Conservation (phyloP, 1,140 invertebrate genomes). For the Halictus rubicundus region DNA sequence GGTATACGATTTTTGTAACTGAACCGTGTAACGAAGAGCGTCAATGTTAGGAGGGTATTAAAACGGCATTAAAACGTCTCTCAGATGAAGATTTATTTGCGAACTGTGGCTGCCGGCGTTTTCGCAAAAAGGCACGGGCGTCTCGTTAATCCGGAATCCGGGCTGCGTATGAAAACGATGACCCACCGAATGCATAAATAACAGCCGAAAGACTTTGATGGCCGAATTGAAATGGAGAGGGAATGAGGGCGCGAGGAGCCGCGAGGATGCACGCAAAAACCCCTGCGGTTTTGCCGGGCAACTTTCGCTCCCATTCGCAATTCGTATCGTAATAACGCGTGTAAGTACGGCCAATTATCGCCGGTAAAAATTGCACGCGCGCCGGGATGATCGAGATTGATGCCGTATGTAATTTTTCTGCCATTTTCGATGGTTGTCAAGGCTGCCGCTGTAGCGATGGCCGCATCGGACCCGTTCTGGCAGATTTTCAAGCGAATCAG, state of each 20-base stretch:
- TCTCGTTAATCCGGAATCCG: not conserved
- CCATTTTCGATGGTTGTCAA: not conserved
- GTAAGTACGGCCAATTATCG: slow-evolving; percentile 13
- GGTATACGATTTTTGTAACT: too few relatives aligned
- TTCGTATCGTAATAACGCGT: slow-evolving; percentile 22
- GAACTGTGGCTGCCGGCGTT: not conserved
- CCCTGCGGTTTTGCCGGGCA: not conserved
- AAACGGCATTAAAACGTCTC: too few relatives aligned
- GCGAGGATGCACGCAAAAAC: not conserved
- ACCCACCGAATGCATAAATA: not conserved
- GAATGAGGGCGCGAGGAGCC: not conserved
- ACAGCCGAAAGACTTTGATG: not conserved
- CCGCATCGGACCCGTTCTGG: not conserved
- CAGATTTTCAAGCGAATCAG: not conserved
- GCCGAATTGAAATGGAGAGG: not conserved
- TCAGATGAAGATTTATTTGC: not conserved
- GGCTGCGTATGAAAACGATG: not conserved
- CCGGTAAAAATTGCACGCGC: not conserved
- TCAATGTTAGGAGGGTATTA: too few relatives aligned
- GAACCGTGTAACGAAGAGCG: too few relatives aligned
- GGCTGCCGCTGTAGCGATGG: not conserved
- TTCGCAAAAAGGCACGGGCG: too few relatives aligned
- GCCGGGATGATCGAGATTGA: not conserved
- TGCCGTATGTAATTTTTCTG: slow-evolving; percentile 12
- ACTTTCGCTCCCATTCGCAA: slow-evolving; percentile 1